Conservation (phyloP, 1,140 invertebrate genomes). For the Leptinotarsa texana region DNA sequence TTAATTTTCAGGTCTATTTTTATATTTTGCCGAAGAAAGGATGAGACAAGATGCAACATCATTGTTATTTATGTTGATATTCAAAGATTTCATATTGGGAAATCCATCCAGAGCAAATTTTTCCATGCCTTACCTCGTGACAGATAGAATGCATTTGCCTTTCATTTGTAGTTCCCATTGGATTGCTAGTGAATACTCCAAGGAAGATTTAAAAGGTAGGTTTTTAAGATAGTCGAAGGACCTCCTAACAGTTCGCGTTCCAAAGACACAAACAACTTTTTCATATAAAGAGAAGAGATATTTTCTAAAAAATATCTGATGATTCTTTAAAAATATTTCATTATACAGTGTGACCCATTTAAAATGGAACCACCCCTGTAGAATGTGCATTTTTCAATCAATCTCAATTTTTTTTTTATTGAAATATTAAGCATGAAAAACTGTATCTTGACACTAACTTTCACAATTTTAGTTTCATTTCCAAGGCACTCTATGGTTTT, state of each 20-base stretch:
- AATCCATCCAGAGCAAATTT: slow-evolving; percentile 52
- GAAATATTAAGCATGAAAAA: no score
- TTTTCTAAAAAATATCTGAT: no score
- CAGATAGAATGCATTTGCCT: slow-evolving; percentile 56
- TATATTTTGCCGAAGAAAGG: slow-evolving; percentile 61
- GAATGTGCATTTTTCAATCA: no score
- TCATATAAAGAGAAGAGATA: no score
- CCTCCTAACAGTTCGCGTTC: neutral
- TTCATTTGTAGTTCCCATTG: slow-evolving; percentile 58
- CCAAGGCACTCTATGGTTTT: no score
- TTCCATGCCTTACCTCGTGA: slow-evolving; percentile 59
- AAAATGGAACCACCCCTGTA: no score
- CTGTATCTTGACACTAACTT: no score
- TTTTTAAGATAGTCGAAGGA: neutral
- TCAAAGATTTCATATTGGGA: slow-evolving; percentile 57
- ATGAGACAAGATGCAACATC: slow-evolving; percentile 57
- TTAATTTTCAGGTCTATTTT: slow-evolving; percentile 57
- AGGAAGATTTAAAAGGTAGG: slow-evolving; percentile 38
- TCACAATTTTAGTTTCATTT: no score
- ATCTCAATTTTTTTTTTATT: no score
- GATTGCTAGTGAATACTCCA: slow-evolving; percentile 55
- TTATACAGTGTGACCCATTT: no score
- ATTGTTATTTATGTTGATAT: slow-evolving; percentile 59
- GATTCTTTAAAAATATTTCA: no score
- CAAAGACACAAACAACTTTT: neutral